Percentiles rank a stretch among this genome's conserved stretches.
Conservation (phyloP, 2,888 invertebrate species). For the Aricia artaxerxes region DNA sequence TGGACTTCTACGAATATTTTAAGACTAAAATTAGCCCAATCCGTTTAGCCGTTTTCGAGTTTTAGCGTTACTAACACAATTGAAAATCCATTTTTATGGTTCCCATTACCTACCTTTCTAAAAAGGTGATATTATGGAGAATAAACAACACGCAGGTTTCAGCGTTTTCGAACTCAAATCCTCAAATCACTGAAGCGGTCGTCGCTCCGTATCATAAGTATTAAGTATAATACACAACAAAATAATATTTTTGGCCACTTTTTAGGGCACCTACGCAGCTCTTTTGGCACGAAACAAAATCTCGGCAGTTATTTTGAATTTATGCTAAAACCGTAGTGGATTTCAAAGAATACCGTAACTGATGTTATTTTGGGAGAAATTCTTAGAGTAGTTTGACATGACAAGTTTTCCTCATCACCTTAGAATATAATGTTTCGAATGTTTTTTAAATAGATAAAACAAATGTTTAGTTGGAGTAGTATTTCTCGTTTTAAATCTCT, state of each 20-base stretch:
- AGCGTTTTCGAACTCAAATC: not conserved
- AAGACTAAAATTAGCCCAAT: no score
- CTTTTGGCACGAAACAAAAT: constrained; percentile 30
- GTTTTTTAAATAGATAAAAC: not conserved
- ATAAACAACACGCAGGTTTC: not conserved
- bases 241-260: constrained; percentile 20
- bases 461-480: not conserved
- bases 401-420: not conserved
- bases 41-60: no score
- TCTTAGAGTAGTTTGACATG: constrained; percentile 8
- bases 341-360: not conserved
- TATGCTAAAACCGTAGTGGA: constrained; percentile 12
- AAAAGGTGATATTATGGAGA: no score
- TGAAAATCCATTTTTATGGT: not conserved
- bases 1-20: no score
- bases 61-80: no score
- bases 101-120: no score
- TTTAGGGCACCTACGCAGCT: constrained; percentile 10
- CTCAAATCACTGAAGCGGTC: not conserved
- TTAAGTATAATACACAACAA: not conserved
- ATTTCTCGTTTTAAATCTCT: not conserved
- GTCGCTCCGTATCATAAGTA: not conserved
- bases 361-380: constrained; percentile 8
- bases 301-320: constrained; percentile 21
- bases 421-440: not conserved